Conservation (phyloP, 2,888 invertebrate genomes). For the Ptilodon capucinus region DNA sequence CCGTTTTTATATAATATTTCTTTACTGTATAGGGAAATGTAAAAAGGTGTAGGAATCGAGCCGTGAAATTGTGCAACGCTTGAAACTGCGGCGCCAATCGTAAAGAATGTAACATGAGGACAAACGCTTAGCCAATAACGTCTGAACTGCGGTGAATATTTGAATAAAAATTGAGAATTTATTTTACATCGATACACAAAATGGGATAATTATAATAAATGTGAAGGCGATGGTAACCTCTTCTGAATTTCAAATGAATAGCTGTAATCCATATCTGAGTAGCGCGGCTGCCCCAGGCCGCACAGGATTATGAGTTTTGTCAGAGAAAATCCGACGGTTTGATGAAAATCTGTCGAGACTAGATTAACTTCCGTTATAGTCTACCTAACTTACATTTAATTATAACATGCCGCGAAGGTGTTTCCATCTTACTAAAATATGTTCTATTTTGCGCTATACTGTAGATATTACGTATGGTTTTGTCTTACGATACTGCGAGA, state of each 20-base stretch:
- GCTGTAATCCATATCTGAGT: conserved; percentile 61
- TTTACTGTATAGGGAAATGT: neutral
- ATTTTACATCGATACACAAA: conserved; percentile 24
- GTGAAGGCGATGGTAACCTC: conserved; percentile 52
- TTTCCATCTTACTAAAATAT: too few species aligned
- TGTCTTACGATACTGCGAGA: too few species aligned
- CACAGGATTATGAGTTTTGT: conserved; percentile 44
- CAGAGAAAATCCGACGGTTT: conserved; percentile 32
- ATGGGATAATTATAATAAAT: conserved; percentile 48
- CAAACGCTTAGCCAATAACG: neutral
- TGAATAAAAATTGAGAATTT: conserved; percentile 9
- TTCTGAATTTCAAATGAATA: conserved; percentile 65
- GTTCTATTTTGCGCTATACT: too few species aligned
- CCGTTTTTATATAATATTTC: neutral
- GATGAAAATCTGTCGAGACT: conserved; percentile 36
- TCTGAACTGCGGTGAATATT: conserved; percentile 4
- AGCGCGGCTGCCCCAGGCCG: conserved; percentile 40
- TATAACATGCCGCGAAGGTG: too few species aligned
- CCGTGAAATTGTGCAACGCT: neutral
- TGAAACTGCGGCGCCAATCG: neutral
- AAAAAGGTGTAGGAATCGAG: neutral
- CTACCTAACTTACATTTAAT: neutral
- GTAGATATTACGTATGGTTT: too few species aligned
- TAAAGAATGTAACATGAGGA: neutral
- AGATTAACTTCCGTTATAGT: conserved; percentile 10